These are phyloP conservation scores for Zaprionus lachaisei DNA, from an alignment of 1,140 invertebrate genomes.

Conservation along the genomic window DNA sequence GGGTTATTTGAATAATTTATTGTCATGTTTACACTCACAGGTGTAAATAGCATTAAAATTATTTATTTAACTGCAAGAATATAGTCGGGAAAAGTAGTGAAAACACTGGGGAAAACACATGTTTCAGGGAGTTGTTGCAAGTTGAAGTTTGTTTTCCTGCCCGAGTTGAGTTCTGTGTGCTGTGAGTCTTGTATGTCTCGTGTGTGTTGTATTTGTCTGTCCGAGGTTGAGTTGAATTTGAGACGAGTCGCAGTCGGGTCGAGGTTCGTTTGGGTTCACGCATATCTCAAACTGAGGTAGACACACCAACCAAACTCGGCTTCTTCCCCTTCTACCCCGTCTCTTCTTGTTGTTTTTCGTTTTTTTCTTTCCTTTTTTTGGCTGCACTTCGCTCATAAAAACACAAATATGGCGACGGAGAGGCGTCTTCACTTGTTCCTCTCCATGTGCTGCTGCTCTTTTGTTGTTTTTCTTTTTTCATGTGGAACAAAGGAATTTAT, in stretches of 20 bases:
- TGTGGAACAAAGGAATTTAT: slow-evolving; percentile 24
- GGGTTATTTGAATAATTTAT: slow-evolving; percentile 5
- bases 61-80: slow-evolving; percentile 5
- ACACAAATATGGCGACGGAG: slow-evolving; percentile 42
- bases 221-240: slow-evolving; percentile 5
- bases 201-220: too few relatives aligned
- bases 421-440: slow-evolving; percentile 37
- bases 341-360: slow-evolving; percentile 7
- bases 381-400: slow-evolving; percentile 35
- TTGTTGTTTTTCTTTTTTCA: slow-evolving; percentile 21
- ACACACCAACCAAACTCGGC: slow-evolving; percentile 23
- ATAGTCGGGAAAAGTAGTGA: background rate
- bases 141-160: slow-evolving; percentile 9
- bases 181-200: too few relatives aligned
- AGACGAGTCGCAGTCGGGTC: slow-evolving; percentile 17
- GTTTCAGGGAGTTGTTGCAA: slow-evolving; percentile 8
- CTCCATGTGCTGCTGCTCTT: slow-evolving; percentile 35
- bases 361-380: slow-evolving; percentile 27
- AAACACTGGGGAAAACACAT: background rate
- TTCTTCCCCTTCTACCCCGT: slow-evolving; percentile 5
- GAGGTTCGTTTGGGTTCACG: slow-evolving; percentile 42
- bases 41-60: slow-evolving; percentile 22
- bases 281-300: slow-evolving; percentile 26
- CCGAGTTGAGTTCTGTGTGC: too few relatives aligned
- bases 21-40: slow-evolving; percentile 5